Evolutionary conservation across 1,140 invertebrate genomes (phyloP).

Genomic region (Drosophila virilis): DNA sequence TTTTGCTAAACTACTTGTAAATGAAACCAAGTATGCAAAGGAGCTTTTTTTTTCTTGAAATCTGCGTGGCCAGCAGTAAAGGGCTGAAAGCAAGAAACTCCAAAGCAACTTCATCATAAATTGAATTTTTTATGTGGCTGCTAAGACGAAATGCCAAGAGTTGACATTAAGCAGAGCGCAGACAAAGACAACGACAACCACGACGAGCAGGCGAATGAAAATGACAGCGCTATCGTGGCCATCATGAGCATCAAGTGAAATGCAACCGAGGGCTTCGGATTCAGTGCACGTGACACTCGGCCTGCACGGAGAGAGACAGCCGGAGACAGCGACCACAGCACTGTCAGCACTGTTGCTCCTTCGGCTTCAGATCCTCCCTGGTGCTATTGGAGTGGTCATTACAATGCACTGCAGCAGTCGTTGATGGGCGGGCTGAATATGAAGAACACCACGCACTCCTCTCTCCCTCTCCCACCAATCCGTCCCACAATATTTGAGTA

Average conservation of each 20-base stretch:
- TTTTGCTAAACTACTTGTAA: slow-evolving; percentile 37
- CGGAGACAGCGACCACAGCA: slow-evolving; percentile 59
- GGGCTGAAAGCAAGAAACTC: background rate
- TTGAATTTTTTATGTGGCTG: slow-evolving; percentile 71
- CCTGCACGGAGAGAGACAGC: slow-evolving; percentile 9
- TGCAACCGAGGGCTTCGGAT: slow-evolving; percentile 67
- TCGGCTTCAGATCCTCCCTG: slow-evolving; percentile 5
- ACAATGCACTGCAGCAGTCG: slow-evolving; percentile 49
- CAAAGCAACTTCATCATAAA: slow-evolving; percentile 69
- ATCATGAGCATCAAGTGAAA: slow-evolving; percentile 59
- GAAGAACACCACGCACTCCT: slow-evolving; percentile 6
- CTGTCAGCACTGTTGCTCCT: slow-evolving; percentile 46
- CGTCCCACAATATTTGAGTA: slow-evolving; percentile 7
- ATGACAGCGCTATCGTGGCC: slow-evolving; percentile 34
- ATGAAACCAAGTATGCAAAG: slow-evolving; percentile 48
- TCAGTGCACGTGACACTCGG: slow-evolving; percentile 67
- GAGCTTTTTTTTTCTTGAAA: slow-evolving; percentile 40
- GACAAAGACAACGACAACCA: slow-evolving; percentile 27
- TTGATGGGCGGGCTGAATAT: slow-evolving; percentile 24
- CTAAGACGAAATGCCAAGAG: slow-evolving; percentile 77
- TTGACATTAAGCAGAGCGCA: slow-evolving; percentile 73
- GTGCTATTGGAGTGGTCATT: slow-evolving; percentile 58
- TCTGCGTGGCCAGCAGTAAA: slow-evolving; percentile 68
- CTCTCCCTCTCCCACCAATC: background rate
- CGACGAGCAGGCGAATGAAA: slow-evolving; percentile 20